Evolutionary conservation across 2,113 vertebrate genomes (phyloP), one percentile per base, ranked within the genome.

Genomic region (Calonectris borealis): DNA sequence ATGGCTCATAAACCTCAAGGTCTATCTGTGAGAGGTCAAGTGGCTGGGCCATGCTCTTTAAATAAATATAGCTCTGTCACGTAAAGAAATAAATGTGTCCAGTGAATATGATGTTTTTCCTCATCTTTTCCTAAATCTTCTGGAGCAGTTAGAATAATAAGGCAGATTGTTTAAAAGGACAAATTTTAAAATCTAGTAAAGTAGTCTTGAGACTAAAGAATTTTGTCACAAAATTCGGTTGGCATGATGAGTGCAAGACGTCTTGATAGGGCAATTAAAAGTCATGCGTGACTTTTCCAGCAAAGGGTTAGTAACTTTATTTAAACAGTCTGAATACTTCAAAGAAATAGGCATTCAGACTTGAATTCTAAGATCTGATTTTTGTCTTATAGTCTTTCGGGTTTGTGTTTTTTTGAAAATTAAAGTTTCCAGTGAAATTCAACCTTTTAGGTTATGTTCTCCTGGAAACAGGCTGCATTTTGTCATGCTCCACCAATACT

Each of bases 1-100:
- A 40, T 87, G 64, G 48, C 62, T 97, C 26, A 79, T 97, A 96
- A 95, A 97, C 92, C 57, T 96, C 86, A 96, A 97, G 71, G 82
- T 91, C 78, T 97, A 1, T 90, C 93, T 96, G 42, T 71, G 88
- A 81, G 22, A 95, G 49, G 34, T 97, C 69, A 97, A 90, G 49
- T 89, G 85, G 8, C 29, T 77, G 78, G 76, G 42, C 24, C 32
- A 89, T 34, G 3, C 29, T 94, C 72, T 96, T 54, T 75, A 94
- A 95, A 96, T 85, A 96, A 97, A 94, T 79, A 51, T 92, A 89
- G 16, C 40, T 93, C 48, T 69, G 20, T 91, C 51, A 86, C 5
- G 86, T 49, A 31, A 49, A 80, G 65, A 77, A 83, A 55, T 16
- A 36, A 55, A 54, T 31, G 11, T 48, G 32, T 66, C 42, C 71